Evolutionary conservation across 2,113 vertebrate genomes (phyloP).

Genomic region (Thalassarche chlororhynchos): DNA sequence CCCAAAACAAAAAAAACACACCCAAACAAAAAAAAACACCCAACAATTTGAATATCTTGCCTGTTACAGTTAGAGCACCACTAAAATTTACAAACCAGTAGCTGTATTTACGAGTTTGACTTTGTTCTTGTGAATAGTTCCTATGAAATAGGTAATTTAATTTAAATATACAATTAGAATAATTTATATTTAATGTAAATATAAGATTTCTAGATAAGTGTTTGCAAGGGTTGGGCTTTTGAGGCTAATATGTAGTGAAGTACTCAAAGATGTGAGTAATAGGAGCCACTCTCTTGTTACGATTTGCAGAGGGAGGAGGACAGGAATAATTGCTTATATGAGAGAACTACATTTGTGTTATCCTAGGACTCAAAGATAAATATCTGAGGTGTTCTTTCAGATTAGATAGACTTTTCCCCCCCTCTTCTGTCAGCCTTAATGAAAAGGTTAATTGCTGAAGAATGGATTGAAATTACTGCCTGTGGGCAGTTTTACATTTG

Average conservation of each 20-base stretch:
- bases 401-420: neutral
- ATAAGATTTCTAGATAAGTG: neutral
- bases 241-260: neutral
- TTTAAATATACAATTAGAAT: neutral
- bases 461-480: conserved; percentile 17
- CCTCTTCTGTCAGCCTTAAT: neutral
- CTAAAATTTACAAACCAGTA: neutral
- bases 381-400: neutral
- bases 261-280: neutral
- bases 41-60: neutral
- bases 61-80: neutral
- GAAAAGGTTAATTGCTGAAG: conserved; percentile 43
- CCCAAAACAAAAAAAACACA: too few relatives aligned
- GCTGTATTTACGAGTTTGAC: neutral
- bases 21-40: neutral
- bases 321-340: neutral
- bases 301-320: neutral
- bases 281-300: neutral
- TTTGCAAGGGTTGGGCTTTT: neutral
- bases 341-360: neutral
- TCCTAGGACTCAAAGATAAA: neutral
- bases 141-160: neutral
- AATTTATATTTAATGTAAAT: neutral
- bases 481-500: conserved; percentile 19
- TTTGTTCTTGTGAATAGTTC: neutral